Conservation (phyloP, 2,797 vertebrate species). For the Crocodylus rhombifer region DNA sequence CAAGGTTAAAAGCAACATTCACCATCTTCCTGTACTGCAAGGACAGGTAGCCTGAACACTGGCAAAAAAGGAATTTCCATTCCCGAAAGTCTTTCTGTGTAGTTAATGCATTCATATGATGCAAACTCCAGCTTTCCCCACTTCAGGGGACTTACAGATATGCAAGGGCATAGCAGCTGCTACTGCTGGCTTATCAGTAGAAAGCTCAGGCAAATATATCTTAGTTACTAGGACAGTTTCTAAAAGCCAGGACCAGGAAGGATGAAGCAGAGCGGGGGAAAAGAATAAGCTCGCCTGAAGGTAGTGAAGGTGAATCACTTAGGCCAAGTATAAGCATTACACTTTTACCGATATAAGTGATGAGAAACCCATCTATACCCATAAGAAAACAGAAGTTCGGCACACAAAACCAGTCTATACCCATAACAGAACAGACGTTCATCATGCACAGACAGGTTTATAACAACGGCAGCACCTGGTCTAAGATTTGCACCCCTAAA, state of each 20-base stretch:
- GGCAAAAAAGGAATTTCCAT: neutral
- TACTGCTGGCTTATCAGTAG: neutral
- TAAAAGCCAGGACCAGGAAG: neutral
- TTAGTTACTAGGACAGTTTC: accelerated
- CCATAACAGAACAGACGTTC: no score
- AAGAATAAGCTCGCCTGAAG: neutral
- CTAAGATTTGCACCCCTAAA: neutral
- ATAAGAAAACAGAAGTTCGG: no score
- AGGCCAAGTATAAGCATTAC: no score
- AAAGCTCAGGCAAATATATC: neutral
- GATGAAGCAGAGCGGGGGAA: neutral
- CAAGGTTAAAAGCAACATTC: neutral
- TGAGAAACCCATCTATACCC: no score
- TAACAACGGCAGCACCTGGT: no score
- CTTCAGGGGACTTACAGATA: neutral
- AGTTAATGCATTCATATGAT: neutral
- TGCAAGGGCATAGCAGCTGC: neutral
- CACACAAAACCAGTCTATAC: no score
- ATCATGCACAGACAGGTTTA: no score
- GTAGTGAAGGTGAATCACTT: neutral
- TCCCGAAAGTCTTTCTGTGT: neutral
- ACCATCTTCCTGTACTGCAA: neutral
- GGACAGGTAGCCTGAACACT: neutral
- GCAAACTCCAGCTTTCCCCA: neutral
- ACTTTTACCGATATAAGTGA: no score